Evolutionary conservation across 1,140 invertebrate species (phyloP).

Genomic region (Chironomus striatipennis): DNA sequence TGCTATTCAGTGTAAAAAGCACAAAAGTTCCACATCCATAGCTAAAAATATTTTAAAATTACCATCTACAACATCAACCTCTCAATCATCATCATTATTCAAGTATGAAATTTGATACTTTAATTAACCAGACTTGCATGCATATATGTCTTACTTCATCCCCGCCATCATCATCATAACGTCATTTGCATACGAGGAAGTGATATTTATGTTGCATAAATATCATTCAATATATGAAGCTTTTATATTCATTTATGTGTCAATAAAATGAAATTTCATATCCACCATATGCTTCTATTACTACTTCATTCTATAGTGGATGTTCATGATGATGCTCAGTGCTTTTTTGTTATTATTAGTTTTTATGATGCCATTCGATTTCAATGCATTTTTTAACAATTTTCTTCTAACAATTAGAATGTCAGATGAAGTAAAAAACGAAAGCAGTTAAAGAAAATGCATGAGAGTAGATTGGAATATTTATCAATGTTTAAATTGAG

Average conservation of each 20-base stretch:
- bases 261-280: conserved; percentile 1
- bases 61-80: neutral
- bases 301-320: neutral
- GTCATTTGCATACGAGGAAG: conserved; percentile 20
- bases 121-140: conserved; percentile 15
- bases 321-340: no score
- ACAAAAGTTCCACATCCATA: neutral
- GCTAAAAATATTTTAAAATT: no score
- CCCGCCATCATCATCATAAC: neutral
- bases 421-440: no score
- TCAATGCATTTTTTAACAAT: no score
- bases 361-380: no score
- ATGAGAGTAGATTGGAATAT: no score
- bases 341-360: no score
- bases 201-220: conserved; percentile 17
- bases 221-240: neutral
- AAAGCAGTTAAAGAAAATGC: no score
- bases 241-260: neutral
- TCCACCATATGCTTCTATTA: neutral
- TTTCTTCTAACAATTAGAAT: no score
- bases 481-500: no score
- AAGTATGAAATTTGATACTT: conserved; percentile 1
- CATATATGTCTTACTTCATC: neutral
- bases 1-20: neutral
- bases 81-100: neutral